Conservation (phyloP, 2,888 invertebrate genomes). For the Epirrhoe alternata region DNA sequence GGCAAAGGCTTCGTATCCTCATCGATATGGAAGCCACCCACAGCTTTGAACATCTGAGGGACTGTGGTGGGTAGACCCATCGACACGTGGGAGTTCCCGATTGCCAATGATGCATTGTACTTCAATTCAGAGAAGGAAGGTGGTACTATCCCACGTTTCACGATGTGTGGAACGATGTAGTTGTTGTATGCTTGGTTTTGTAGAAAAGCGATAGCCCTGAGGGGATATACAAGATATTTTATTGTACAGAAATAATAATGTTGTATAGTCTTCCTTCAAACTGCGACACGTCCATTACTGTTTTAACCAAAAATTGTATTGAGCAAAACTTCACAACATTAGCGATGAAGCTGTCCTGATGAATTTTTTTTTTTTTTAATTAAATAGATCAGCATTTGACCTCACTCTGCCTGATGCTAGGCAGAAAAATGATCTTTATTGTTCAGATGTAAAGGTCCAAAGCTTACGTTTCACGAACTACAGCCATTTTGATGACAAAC, state of each 20-base stretch:
- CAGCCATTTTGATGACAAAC: conserved; percentile 33
- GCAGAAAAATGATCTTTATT: no score
- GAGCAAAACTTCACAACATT: no score
- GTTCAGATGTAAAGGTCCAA: not conserved
- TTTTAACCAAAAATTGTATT: no score
- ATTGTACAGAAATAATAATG: not conserved
- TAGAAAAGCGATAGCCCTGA: conserved; percentile 25
- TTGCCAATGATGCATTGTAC: conserved; percentile 62
- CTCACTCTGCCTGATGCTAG: no score
- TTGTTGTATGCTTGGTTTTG: conserved; percentile 31
- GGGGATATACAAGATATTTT: conserved; percentile 1
- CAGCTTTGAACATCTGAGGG: conserved; percentile 61
- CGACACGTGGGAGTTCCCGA: conserved; percentile 63
- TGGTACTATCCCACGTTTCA: conserved; percentile 52
- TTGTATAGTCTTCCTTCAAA: no score
- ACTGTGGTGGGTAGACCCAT: conserved; percentile 51
- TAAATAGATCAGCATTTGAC: no score
- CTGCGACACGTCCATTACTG: no score
- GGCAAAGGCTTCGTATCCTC: conserved; percentile 59
- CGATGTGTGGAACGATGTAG: conserved; percentile 48
- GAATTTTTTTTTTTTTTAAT: no score
- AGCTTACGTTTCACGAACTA: conserved; percentile 43
- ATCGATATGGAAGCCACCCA: conserved; percentile 69
- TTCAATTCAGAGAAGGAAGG: conserved; percentile 54
- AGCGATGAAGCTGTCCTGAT: no score